These are phyloP conservation scores for Dipodomys merriami DNA, from an alignment of 2,113 vertebrate genomes.

Conservation along the genomic window DNA sequence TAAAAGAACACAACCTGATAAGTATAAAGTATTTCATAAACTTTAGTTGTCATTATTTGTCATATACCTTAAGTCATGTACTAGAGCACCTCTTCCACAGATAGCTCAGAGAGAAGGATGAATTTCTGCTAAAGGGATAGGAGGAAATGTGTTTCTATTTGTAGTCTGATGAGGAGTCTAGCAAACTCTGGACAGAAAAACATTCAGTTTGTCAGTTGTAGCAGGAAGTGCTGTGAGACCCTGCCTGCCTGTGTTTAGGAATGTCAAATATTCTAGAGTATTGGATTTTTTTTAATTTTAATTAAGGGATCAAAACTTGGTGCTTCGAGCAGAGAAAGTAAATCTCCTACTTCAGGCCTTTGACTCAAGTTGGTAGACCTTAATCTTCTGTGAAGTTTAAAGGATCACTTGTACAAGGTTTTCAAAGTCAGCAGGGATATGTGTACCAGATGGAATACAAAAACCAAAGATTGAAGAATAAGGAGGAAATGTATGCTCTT, in stretches of 20 bases:
- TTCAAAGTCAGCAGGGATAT: slow-evolving; percentile 24
- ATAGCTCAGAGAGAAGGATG: neutral
- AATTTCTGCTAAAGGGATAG: slow-evolving; percentile 3
- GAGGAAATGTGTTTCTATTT: neutral
- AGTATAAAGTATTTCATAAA: neutral
- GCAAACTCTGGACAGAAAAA: neutral
- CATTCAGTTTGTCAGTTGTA: neutral
- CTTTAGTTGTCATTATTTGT: neutral
- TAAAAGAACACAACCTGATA: neutral
- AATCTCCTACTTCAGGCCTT: slow-evolving; percentile 53
- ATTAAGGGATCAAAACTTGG: slow-evolving; percentile 55
- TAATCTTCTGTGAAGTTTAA: slow-evolving; percentile 61
- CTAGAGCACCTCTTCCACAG: neutral
- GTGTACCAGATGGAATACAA: slow-evolving; percentile 36
- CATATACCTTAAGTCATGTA: neutral
- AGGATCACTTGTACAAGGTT: slow-evolving; percentile 14
- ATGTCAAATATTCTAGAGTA: slow-evolving; percentile 36
- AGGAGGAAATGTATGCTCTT: neutral
- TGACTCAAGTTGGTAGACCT: slow-evolving; percentile 36
- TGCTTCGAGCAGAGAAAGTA: slow-evolving; percentile 36
- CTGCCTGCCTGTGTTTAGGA: neutral
- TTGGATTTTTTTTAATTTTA: slow-evolving; percentile 48
- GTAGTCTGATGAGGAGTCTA: neutral
- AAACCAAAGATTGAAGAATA: neutral
- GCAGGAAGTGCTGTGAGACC: neutral